A percentile compares a stretch with the other conserved stretches of the same genome.
Conservation (phyloP, 2,797 vertebrate genomes). For the Myotis planiceps region DNA sequence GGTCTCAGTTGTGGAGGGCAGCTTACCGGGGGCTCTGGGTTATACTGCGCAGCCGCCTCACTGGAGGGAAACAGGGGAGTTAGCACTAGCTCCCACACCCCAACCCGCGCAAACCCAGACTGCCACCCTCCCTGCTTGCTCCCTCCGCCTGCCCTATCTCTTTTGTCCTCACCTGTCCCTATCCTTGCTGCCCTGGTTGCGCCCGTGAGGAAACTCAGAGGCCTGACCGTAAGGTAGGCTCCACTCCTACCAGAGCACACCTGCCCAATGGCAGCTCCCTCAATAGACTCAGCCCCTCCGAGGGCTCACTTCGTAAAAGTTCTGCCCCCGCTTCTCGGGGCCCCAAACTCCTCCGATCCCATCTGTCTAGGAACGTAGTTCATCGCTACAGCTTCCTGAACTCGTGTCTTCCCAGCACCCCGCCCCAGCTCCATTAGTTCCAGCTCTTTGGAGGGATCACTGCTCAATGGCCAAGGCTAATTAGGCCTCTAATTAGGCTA, state of each 20-base stretch:
- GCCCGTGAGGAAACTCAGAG: background rate
- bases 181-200: background rate
- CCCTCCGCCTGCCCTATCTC: background rate
- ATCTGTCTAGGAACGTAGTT: background rate
- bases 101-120: background rate
- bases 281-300: background rate
- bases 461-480: background rate
- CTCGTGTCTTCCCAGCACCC: background rate
- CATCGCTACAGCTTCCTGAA: background rate
- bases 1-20: fast-evolving
- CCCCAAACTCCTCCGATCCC: too few relatives aligned
- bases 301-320: background rate
- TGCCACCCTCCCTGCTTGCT: background rate
- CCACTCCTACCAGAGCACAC: background rate
- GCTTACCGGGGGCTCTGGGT: constrained; percentile 86
- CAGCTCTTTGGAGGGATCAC: background rate
- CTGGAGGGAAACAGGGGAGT: constrained; percentile 65
- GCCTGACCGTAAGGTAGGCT: background rate
- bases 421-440: background rate
- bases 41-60: constrained; percentile 85
- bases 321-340: background rate
- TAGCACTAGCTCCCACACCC: background rate
- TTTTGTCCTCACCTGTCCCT: background rate
- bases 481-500: background rate
- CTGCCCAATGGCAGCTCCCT: background rate